Evolutionary conservation across 2,888 invertebrate genomes (phyloP).

Genomic region (Aelia acuminata): DNA sequence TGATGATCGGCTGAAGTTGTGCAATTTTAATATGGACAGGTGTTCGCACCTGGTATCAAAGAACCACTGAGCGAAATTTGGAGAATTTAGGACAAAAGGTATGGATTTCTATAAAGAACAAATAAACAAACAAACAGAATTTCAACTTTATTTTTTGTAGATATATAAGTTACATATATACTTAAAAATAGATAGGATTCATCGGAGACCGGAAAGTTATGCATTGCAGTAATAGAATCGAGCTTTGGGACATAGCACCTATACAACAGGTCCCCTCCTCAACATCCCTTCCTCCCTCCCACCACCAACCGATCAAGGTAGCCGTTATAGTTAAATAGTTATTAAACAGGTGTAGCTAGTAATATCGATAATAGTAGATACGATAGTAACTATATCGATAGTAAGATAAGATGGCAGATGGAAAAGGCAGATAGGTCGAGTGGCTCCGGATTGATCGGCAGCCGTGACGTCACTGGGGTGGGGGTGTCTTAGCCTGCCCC

Average conservation of each 20-base stretch:
- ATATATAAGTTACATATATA: no score
- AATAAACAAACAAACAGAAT: no score
- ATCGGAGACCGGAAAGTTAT: background rate
- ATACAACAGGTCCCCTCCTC: conserved; percentile 21
- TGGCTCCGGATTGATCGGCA: conserved; percentile 44
- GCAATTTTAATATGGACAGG: no score
- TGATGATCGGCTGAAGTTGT: no score
- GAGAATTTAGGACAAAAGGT: no score
- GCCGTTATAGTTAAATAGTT: background rate
- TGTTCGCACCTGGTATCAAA: no score
- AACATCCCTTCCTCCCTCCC: no score
- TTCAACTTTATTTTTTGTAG: no score
- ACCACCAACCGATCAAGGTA: background rate
- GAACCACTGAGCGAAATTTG: no score
- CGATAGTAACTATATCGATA: conserved; percentile 29
- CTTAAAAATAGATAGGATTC: no score
- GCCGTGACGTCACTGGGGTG: conserved; percentile 42
- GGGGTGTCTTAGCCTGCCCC: conserved; percentile 15
- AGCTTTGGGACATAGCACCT: background rate
- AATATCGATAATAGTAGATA: conserved; percentile 4
- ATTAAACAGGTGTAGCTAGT: background rate
- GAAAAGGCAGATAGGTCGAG: conserved; percentile 38
- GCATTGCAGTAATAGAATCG: background rate
- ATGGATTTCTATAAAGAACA: no score
- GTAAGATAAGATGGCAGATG: conserved; percentile 37